Conservation (phyloP, 1,140 invertebrate genomes). For the Lepidurus apus region DNA sequence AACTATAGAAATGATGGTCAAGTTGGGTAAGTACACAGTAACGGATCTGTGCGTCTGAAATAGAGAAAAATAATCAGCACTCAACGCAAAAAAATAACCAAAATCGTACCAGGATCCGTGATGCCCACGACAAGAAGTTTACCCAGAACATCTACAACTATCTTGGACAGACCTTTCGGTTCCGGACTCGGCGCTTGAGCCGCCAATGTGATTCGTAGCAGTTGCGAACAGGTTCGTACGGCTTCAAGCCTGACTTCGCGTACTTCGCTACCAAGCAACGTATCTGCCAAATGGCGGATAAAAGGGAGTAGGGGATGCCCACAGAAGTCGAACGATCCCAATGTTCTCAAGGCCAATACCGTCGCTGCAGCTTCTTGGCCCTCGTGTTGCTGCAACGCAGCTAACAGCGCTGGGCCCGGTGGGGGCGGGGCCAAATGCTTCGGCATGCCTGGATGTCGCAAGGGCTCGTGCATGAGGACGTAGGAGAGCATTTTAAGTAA, state of each 20-base stretch:
- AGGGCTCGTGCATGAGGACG: constrained; percentile 81
- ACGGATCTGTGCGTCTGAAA: constrained; percentile 55
- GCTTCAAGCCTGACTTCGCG: constrained; percentile 89
- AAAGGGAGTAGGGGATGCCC: constrained; percentile 87
- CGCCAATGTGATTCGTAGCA: constrained; percentile 56
- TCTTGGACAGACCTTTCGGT: constrained; percentile 64
- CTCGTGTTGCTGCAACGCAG: constrained; percentile 5
- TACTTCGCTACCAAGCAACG: constrained; percentile 86
- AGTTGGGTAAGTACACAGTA: constrained; percentile 87
- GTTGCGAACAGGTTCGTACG: constrained; percentile 83
- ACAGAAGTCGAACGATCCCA: constrained; percentile 95
- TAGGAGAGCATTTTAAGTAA: constrained; percentile 54
- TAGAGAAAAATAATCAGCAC: constrained; percentile 30
- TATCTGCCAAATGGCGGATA: constrained; percentile 83
- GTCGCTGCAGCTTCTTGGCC: constrained; percentile 55
- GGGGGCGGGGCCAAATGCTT: constrained; percentile 30
- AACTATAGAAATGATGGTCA: constrained; percentile 88
- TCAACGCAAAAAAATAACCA: background rate
- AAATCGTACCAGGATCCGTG: constrained; percentile 67
- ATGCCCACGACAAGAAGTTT: constrained; percentile 91
- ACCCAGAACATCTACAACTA: constrained; percentile 81
- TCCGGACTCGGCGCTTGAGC: constrained; percentile 39
- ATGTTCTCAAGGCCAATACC: constrained; percentile 84
- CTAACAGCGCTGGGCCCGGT: background rate
- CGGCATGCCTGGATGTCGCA: constrained; percentile 59